Evolutionary conservation across 1,140 invertebrate genomes (phyloP), one percentile per base, ranked within the genome.

Genomic region (Aplysia californica): DNA sequence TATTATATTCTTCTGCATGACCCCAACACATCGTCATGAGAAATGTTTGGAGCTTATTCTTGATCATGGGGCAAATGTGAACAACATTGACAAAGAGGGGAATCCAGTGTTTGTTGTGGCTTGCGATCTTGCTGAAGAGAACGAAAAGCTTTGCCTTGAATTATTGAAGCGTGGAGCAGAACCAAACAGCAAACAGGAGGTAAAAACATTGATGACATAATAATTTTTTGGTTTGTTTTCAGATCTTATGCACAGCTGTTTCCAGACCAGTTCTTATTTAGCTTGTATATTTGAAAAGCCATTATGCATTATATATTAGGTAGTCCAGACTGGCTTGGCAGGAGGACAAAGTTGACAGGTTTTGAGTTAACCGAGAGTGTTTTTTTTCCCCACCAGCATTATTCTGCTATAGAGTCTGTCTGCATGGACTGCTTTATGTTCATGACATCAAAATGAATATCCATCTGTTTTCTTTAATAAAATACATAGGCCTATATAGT

Each of bases 1-100:
- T 64, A 86, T 90, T 36, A 55, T 90, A 31, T 90, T 88, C 77
- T 90, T 90, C 72, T 87, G 87, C 69, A 85, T 91, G 33, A 83
- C 86, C 59, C 85, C 86, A 23, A 89, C 88, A 18, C 79, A 88
- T 50, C 77, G 90, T 35, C 90, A 91, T 81, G 81, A 81, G 3
- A 86, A 86, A 67, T 89, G 89, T 81, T 44, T 89, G 39, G 86
- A 90, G 41, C 82, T 90, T 29, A 86, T 83, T 33, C 74, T 90
- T 3, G 55, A 79, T 35, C 77, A 89, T 81, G 88, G 88, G 36
- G 90, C 89, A 5, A 86, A 89, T 70, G 80, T 87, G 0, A 90
- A 90, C 75, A 89, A 87, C 78, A 58, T 66, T 39, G 80, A 83
- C 29, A 85, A 85, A 66, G 85, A 89, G 67, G 88, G 89, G 18